These are phyloP conservation scores for Phenganax stokvisi DNA, from an alignment of 92 coral and sea anemone species.

Conservation along the genomic window DNA sequence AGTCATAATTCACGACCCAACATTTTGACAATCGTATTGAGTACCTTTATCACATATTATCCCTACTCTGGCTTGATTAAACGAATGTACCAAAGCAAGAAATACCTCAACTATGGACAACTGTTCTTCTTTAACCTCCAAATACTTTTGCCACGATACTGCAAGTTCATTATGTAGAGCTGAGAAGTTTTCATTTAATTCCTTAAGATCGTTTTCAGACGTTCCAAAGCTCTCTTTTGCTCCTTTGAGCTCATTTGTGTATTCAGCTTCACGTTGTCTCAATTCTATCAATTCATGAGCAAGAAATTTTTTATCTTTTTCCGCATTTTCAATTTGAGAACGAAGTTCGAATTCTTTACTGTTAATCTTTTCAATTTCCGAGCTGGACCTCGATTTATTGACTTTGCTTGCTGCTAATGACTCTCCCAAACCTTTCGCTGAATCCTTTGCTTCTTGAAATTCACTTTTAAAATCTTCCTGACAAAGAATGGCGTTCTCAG, in stretches of 20 bases:
- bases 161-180: constrained; percentile 15
- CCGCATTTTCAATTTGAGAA: constrained; percentile 13
- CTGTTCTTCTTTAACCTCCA: constrained; percentile 20
- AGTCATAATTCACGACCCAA: no score
- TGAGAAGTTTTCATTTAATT: constrained; percentile 6
- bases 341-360: neutral
- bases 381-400: neutral
- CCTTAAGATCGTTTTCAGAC: neutral
- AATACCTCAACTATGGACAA: constrained; percentile 4
- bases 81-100: no score
- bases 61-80: no score
- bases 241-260: constrained; percentile 3
- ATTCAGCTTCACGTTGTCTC: neutral
- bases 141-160: constrained; percentile 1
- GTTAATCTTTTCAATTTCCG: constrained; percentile 15
- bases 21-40: no score
- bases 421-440: neutral
- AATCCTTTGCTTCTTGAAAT: constrained; percentile 1
- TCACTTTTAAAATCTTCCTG: neutral
- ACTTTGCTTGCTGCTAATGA: constrained; percentile 26
- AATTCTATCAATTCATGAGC: constrained; percentile 2
- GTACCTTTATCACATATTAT: no score
- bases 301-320: neutral
- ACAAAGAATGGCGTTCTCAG: neutral
- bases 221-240: constrained; percentile 11